phyloP scores from a whole-genome alignment of 2,113 vertebrate species.

The Tringa solitaria region DNA sequence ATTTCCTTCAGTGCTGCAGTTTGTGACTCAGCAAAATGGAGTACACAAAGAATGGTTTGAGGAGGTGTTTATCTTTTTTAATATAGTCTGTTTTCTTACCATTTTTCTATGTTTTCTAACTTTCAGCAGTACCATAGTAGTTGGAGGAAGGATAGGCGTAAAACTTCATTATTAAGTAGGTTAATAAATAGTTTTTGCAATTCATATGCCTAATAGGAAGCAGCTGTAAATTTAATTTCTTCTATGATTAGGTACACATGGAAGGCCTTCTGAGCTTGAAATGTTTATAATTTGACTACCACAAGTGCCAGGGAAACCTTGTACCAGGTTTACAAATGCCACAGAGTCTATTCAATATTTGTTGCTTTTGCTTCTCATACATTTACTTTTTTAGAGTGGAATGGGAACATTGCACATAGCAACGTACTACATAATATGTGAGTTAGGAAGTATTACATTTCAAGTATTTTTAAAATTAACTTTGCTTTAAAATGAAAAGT shows the following conservation, averaged over 20 bases:
- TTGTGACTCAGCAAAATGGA: constrained; percentile 2
- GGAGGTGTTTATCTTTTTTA: constrained; percentile 24
- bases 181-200: neutral
- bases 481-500: neutral
- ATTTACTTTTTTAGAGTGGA: neutral
- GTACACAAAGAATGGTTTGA: neutral
- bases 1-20: neutral
- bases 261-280: neutral
- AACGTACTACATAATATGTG: neutral
- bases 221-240: neutral
- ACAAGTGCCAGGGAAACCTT: neutral
- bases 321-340: neutral
- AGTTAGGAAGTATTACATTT: neutral
- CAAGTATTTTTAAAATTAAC: neutral
- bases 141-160: neutral
- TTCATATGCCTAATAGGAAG: neutral
- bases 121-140: neutral
- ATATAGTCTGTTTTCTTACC: neutral
- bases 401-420: neutral
- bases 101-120: neutral
- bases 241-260: neutral
- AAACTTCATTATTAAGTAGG: neutral
- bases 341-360: neutral
- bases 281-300: neutral
- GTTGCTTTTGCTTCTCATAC: neutral